Conservation (phyloP, 2,113 vertebrate genomes). For the Addax nasomaculatus region DNA sequence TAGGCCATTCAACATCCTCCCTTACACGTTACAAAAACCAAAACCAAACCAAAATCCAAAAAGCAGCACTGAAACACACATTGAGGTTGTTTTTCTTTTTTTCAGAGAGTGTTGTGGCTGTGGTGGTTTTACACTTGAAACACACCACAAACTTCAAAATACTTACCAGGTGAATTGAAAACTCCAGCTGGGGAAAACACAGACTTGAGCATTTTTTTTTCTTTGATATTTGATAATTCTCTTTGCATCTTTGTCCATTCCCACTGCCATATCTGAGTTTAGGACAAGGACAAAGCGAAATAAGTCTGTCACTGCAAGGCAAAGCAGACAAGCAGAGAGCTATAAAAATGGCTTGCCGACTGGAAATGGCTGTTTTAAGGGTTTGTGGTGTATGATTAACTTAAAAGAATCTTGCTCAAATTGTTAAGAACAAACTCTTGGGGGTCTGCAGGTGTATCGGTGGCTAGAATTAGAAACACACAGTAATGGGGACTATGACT, state of each 20-base stretch:
- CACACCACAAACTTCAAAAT: not conserved
- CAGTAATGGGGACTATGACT: not conserved
- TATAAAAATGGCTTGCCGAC: not conserved
- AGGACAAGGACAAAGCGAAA: constrained; percentile 6
- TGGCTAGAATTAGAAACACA: constrained; percentile 21
- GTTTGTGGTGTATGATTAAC: constrained; percentile 6
- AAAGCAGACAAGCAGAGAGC: constrained; percentile 7
- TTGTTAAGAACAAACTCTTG: not conserved
- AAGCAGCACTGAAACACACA: not conserved
- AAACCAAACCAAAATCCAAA: not conserved
- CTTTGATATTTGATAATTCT: constrained; percentile 42
- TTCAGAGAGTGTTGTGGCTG: not conserved
- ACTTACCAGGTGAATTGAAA: not conserved
- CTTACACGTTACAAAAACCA: not conserved
- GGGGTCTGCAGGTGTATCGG: not conserved
- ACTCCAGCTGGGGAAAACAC: not conserved
- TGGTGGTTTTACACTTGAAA: constrained; percentile 33
- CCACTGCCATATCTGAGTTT: not conserved
- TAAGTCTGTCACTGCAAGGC: not conserved
- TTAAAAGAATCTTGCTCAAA: constrained; percentile 32
- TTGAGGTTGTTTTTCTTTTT: not conserved
- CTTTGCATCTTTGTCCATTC: constrained; percentile 37
- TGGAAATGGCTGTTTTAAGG: constrained; percentile 27
- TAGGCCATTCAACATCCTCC: not conserved
- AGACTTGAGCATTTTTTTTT: not conserved